phyloP scores from a whole-genome alignment of 2,888 invertebrate species.

The Tipula unca region DNA sequence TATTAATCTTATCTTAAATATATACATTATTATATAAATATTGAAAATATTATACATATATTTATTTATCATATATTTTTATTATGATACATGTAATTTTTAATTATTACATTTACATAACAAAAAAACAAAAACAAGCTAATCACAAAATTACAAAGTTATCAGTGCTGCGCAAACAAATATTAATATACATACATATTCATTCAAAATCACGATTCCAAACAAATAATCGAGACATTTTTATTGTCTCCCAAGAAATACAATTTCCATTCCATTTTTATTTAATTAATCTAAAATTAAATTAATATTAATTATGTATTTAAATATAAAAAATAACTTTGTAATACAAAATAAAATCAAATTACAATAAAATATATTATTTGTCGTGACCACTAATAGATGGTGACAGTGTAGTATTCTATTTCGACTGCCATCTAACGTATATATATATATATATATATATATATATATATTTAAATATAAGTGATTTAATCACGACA shows the following conservation, averaged over 20 bases:
- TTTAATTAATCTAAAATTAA: neutral
- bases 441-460: too few species aligned
- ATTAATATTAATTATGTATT: neutral
- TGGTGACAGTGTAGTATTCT: neutral
- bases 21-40: neutral
- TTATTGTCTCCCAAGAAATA: neutral
- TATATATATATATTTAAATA: too few species aligned
- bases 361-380: neutral
- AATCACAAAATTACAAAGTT: constrained; percentile 4
- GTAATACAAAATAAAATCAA: neutral
- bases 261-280: neutral
- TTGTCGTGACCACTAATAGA: neutral
- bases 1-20: neutral
- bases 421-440: neutral
- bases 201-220: neutral
- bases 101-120: neutral
- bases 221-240: neutral
- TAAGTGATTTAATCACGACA: neutral
- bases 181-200: neutral
- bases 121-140: neutral
- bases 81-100: neutral
- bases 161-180: neutral
- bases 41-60: neutral
- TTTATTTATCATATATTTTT: constrained; percentile 10
- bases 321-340: constrained; percentile 14